Evolutionary conservation across 2,113 vertebrate genomes (phyloP), one percentile per base, ranked within the genome.

Genomic region (Cromileptes altivelis): DNA sequence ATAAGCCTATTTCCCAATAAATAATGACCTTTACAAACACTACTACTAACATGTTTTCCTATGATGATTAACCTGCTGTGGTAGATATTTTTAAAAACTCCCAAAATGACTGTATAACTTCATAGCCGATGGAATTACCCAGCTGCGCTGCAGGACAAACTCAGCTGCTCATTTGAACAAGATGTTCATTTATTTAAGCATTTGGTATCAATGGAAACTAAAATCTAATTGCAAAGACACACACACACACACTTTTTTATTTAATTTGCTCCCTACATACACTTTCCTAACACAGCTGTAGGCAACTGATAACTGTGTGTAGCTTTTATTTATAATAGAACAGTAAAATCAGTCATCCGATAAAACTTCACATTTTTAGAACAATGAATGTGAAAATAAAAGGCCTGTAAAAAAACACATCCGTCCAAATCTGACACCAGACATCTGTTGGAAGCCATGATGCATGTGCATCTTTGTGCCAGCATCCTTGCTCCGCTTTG

Each of bases 1-100:
- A 65, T 12, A 68, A 57, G 57, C 58, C 19, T 3, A 56, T 77
- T 50, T 78, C 17, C 57, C 30, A 50, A 60, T 19, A 50, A 52
- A 75, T 9, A 12, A 60, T 45, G 18, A 49, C 58, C 7, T 52
- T n/a, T 7, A 62, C 30, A 56, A 23, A 40, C 6, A 45, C 4
- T 19, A 40, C 25, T 4, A 6, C 9, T 4, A 57, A 57, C 49
- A 58, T 47, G 45, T 25, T 55, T 11, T 57, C 7, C n/a, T 65
- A 5, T 61, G 50, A 33, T 40, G 3, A 63, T 57, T 62, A 30
- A 70, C 53, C 60, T 10, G n/a, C 7, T 61, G n/a, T 47, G 53
- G 58, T 33, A 15, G 25, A 21, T 15, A 56, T 71, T 45, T 19
- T 1, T 14, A 8, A n/a, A 27, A 65, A 10, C 18, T 19, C 6